Evolutionary conservation across 2,797 vertebrate genomes (phyloP).

Genomic region (Micropoecilia bifurca): DNA sequence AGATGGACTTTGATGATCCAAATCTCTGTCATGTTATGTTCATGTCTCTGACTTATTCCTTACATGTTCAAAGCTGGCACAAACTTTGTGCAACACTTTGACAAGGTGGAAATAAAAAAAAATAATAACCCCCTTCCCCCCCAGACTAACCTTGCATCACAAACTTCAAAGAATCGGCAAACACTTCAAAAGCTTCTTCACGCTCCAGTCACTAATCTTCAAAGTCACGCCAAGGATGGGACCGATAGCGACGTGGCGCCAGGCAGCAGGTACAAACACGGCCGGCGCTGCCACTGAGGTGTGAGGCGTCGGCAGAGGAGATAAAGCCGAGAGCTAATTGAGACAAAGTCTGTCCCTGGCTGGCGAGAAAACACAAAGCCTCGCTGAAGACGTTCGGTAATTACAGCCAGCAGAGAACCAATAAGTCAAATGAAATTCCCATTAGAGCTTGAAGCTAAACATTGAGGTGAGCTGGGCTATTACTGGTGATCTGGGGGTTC

Average conservation of each 20-base stretch:
- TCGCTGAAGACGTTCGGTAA: constrained; percentile 68
- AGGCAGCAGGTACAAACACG: constrained; percentile 67
- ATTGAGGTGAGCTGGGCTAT: constrained; percentile 61
- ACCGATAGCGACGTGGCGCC: constrained; percentile 61
- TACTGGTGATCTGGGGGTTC: constrained; percentile 48
- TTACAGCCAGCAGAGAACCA: constrained; percentile 68
- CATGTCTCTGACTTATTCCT: constrained; percentile 47
- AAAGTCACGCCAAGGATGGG: constrained; percentile 69
- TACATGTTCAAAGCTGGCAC: constrained; percentile 64
- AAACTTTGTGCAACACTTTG: constrained; percentile 56
- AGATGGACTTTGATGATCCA: constrained; percentile 65
- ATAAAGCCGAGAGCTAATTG: constrained; percentile 76
- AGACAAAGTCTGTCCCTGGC: constrained; percentile 72
- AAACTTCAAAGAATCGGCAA: constrained; percentile 70
- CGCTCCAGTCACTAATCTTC: constrained; percentile 69
- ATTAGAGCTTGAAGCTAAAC: constrained; percentile 61
- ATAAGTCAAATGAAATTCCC: constrained; percentile 69
- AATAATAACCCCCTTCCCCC: neutral
- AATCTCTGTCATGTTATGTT: constrained; percentile 62
- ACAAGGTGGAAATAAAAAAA: constrained; percentile 22
- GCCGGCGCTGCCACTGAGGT: constrained; percentile 56
- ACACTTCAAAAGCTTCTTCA: constrained; percentile 72
- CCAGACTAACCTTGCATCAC: constrained; percentile 8
- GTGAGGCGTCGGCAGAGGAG: constrained; percentile 58
- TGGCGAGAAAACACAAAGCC: constrained; percentile 54